These are phyloP conservation scores for Sinocyclocheilus anophthalmus DNA, from an alignment of 2,113 vertebrate genomes.

Conservation along the genomic window DNA sequence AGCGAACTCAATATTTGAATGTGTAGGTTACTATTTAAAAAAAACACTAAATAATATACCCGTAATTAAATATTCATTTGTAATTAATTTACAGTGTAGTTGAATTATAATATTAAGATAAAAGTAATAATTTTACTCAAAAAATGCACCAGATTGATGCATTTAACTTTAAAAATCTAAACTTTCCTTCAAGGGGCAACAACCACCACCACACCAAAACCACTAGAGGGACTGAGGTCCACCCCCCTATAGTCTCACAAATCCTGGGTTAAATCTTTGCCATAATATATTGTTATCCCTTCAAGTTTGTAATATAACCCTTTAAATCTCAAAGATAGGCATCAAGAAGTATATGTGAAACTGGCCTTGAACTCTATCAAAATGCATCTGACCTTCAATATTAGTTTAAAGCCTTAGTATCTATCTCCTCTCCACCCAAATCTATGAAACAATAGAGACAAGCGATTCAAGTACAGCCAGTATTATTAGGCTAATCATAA, in stretches of 20 bases:
- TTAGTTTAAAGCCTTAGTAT: conserved; percentile 9
- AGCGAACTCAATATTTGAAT: too few species aligned
- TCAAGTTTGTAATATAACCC: not conserved
- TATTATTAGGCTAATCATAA: conserved; percentile 13
- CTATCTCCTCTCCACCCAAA: conserved; percentile 18
- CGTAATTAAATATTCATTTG: too few species aligned
- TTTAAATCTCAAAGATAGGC: not conserved
- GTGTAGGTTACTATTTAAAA: too few species aligned
- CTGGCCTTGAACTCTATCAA: not conserved
- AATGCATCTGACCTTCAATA: not conserved
- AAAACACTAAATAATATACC: too few species aligned
- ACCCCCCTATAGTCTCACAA: not conserved
- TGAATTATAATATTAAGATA: too few species aligned
- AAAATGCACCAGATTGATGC: too few species aligned
- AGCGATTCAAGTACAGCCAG: not conserved
- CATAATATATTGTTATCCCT: not conserved
- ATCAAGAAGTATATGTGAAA: not conserved
- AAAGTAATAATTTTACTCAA: too few species aligned
- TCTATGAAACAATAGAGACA: not conserved
- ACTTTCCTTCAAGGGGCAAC: too few species aligned
- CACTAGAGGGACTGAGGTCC: too few species aligned
- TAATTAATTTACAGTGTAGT: too few species aligned
- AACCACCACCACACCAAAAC: too few species aligned
- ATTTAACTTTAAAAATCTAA: too few species aligned
- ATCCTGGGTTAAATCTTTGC: not conserved